A percentile compares a stretch with the other conserved stretches of the same genome.
Conservation (phyloP, 2,113 vertebrate genomes). For the Mus pahari region DNA sequence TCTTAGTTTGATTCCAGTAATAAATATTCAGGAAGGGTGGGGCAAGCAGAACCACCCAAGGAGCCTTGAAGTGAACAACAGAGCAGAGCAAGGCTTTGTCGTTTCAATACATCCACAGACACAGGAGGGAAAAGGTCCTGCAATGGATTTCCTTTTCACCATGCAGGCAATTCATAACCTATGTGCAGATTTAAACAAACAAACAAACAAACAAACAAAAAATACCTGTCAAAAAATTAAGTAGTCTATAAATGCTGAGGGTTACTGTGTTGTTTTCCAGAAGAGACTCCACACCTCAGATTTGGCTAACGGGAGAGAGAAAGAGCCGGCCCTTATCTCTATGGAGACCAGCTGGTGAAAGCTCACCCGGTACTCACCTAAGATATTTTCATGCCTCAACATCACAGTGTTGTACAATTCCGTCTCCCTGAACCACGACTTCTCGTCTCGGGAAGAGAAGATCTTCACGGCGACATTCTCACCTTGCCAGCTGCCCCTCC, state of each 20-base stretch:
- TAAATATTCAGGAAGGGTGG: conserved; percentile 81
- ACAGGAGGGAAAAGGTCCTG: conserved; percentile 48
- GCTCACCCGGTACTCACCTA: conserved; percentile 88
- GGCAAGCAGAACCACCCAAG: conserved; percentile 57
- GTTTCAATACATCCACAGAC: conserved; percentile 74
- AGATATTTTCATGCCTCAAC: conserved; percentile 97
- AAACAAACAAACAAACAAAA: too few species aligned
- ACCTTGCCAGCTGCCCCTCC: conserved; percentile 98
- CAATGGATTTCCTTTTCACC: conserved; percentile 60
- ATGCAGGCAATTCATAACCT: conserved; percentile 54
- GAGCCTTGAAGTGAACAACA: conserved; percentile 77
- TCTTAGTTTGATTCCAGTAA: conserved; percentile 78
- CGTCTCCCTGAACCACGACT: conserved; percentile 99
- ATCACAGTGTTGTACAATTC: conserved; percentile 99
- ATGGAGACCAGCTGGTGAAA: neutral
- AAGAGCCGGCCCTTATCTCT: neutral
- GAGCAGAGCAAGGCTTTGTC: conserved; percentile 59
- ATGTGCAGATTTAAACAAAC: conserved; percentile 51
- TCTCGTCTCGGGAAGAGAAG: conserved; percentile 98
- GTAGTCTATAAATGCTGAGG: neutral
- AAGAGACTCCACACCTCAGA: neutral
- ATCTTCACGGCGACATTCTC: conserved; percentile 99
- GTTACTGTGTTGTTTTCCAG: neutral
- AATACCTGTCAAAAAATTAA: conserved; percentile 48
- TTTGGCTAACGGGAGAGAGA: neutral